Conservation (phyloP, 2,797 vertebrate species). For the Anas georgica region DNA sequence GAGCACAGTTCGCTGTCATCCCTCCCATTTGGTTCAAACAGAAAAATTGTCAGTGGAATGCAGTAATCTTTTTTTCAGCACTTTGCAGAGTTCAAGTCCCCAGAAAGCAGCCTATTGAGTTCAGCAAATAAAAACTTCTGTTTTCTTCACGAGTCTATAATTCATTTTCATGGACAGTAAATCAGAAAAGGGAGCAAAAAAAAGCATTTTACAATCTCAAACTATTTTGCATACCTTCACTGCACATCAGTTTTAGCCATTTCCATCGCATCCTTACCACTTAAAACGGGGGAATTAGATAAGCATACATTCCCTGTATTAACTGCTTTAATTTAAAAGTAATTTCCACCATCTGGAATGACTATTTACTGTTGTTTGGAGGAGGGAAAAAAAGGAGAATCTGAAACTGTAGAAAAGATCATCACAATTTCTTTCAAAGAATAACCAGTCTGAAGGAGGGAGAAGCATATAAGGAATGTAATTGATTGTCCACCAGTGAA, state of each 20-base stretch:
- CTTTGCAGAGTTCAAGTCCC: slow-evolving; percentile 65
- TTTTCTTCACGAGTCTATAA: slow-evolving; percentile 57
- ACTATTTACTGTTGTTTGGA: slow-evolving; percentile 42
- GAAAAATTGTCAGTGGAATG: slow-evolving; percentile 42
- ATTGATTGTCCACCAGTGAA: slow-evolving; percentile 55
- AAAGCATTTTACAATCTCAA: slow-evolving; percentile 58
- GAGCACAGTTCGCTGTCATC: slow-evolving; percentile 34
- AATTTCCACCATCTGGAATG: slow-evolving; percentile 60
- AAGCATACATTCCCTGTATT: slow-evolving; percentile 54
- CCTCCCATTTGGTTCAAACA: slow-evolving; percentile 60
- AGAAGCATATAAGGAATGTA: slow-evolving; percentile 36
- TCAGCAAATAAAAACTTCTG: slow-evolving; percentile 69
- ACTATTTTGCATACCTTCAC: slow-evolving; percentile 59
- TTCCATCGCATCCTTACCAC: slow-evolving; percentile 31
- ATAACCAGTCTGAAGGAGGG: not conserved
- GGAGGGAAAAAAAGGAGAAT: not conserved
- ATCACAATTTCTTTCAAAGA: slow-evolving; percentile 52
- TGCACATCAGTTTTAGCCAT: slow-evolving; percentile 61
- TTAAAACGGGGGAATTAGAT: slow-evolving; percentile 49
- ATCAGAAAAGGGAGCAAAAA: not conserved
- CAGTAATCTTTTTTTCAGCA: slow-evolving; percentile 69
- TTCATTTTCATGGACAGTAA: slow-evolving; percentile 75
- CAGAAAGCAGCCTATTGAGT: slow-evolving; percentile 62
- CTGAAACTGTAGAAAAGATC: slow-evolving; percentile 56
- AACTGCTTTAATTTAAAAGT: slow-evolving; percentile 58